Conservation (phyloP, 2,888 invertebrate species). For the Spatulosminthurus flaviceps region DNA sequence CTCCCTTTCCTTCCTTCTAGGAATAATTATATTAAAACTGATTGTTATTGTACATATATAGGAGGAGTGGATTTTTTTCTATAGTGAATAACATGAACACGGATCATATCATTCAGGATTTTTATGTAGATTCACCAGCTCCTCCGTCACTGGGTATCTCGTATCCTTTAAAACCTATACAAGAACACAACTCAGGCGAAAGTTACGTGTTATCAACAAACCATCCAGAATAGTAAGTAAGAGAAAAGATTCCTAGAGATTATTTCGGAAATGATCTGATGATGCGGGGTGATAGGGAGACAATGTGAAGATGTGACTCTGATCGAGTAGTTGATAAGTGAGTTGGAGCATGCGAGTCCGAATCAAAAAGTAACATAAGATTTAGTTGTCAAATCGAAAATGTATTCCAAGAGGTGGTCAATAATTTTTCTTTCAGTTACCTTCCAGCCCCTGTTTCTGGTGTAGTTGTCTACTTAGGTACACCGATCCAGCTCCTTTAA, state of each 20-base stretch:
- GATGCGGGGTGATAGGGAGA: slow-evolving; percentile 34
- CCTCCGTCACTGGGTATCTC: too few species aligned
- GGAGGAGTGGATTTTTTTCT: too few species aligned
- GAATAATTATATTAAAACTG: background rate
- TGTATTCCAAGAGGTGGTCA: slow-evolving; percentile 16
- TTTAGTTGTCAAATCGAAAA: slow-evolving; percentile 35
- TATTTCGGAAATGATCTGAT: slow-evolving; percentile 33
- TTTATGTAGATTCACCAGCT: too few species aligned
- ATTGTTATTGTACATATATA: background rate
- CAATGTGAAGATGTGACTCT: slow-evolving; percentile 40
- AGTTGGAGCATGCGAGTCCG: background rate
- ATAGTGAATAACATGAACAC: too few species aligned
- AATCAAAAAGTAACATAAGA: background rate
- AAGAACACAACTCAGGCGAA: background rate
- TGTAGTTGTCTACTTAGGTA: background rate
- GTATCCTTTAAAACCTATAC: too few species aligned
- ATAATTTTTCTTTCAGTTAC: slow-evolving; percentile 21
- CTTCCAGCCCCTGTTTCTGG: background rate
- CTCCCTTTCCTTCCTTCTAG: background rate
- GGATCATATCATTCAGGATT: too few species aligned
- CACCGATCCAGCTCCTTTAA: slow-evolving; percentile 5
- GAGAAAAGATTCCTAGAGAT: slow-evolving; percentile 22
- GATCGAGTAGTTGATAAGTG: slow-evolving; percentile 28
- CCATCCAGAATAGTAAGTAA: slow-evolving; percentile 7
- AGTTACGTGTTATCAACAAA: slow-evolving; percentile 16